Evolutionary conservation across 2,113 vertebrate genomes (phyloP), one percentile per base, ranked within the genome.

Genomic region (Diphyllodes magnificus): DNA sequence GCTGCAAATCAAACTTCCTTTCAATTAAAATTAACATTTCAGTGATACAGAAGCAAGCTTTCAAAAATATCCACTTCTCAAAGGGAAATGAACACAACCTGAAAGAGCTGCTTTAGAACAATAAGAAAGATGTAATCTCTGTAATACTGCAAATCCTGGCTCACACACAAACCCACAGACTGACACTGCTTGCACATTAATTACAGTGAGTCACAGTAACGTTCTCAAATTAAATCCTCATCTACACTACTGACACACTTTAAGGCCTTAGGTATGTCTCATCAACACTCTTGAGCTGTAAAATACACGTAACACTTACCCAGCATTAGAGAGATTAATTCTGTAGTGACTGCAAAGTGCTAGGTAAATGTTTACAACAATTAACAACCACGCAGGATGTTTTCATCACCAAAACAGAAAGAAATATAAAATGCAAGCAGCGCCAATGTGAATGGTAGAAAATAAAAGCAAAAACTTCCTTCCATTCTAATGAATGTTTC

Each of bases 221-320:
- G 47, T 80, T 94, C 85, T 95, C 68, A 93, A 83, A 85, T 96
- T 95, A 96, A 95, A 88, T 89, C 42, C 91, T 95, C 68, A 37
- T 88, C 92, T 86, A 63, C 82, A 63, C 71, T 92, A 69, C 82
- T 86, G 90, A 73, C 85, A 95, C 47, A n/a, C 33, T 92, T 85
- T 51, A 90, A 69, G 66, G 81, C 84, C 53, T 89, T 91, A 85
- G 68, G 87, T 92, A 88, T 77, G 71, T 86, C 90, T 94, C 87
- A 73, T 82, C 24, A 11, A 50, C 96, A 44, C 63, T 73, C 47
- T 63, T 54, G 39, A 70, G 82, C 90, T 88, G 35, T 95, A 83
- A 93, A 92, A 77, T 77, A 70, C 37, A 22, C 10, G 2, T 50
- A 81, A 63, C 63, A 50, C 66, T 90, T 72, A 44, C 11, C 57